Base-by-base conservation (phyloP, 2,113 vertebrate genomes). In the Coreoperca whiteheadi region DNA sequence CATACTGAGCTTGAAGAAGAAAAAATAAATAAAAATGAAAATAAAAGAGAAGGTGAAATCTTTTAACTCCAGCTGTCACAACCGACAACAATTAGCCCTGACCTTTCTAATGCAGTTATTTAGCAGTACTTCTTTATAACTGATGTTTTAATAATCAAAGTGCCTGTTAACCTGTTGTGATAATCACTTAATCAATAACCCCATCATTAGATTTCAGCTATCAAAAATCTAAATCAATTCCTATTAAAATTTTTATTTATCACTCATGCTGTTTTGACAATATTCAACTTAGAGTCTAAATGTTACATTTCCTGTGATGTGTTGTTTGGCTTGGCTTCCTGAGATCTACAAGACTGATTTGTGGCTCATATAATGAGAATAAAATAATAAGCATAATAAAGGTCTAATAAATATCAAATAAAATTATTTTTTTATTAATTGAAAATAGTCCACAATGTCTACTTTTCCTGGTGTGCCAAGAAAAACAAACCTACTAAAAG, bases 71-170 rank as follows among this genome's bases (percentile, higher is more conserved):
- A 2, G 21, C 21, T 16, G 10, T 69, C 3, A 6, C 10, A 65
- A 43, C 43, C 4, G 46, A 63, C 21, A 15, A 63, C 21, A 15
- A 74, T 30, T 28, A 12, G 25, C 53, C 20, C 4, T 56, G 34
- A 68, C 21, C n/a, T 21, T 21, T 77, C 51, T 43, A 9, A 41
- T 16, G 41, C 41, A 43, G 41, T 60, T 20, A 21, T 63, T 61
- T 21, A 79, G 46, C 64, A 69, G 23, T 16, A 46, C 37, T 64
- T 74, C 10, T 7, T 53, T 46, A 28, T 79, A 66, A 78, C 54
- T 21, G 43, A 43, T n/a, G 21, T 25, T 25, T 43, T 30, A 3
- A 34, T 15, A 53, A 30, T 28, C 6, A 60, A 25, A 79, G n/a
- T 9, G 15, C 12, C 53, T 51, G 20, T 18, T 59, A 23, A 51